Percentiles rank a stretch among this genome's conserved stretches.
These are phyloP conservation scores for Periparus ater DNA, from an alignment of 2,797 vertebrate species.

Conservation along the genomic window DNA sequence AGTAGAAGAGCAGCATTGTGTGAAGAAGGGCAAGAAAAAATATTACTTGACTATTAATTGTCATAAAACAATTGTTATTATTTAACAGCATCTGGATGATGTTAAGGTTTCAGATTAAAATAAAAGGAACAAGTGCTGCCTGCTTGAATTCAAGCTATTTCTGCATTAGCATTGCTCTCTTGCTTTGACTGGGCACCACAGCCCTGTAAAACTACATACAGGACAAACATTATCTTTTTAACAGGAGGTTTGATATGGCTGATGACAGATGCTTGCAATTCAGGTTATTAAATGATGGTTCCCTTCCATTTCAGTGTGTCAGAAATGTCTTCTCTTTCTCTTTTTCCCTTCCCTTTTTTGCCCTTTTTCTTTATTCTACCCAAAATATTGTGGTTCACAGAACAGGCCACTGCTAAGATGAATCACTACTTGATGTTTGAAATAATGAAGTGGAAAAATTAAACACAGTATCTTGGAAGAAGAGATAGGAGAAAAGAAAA, in stretches of 20 bases:
- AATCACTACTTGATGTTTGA: conserved; percentile 67
- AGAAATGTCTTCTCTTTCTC: not conserved
- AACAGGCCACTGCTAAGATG: conserved; percentile 71
- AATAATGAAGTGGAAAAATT: conserved; percentile 72
- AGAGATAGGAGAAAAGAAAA: conserved; percentile 22
- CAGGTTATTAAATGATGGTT: conserved; percentile 72
- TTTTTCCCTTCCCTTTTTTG: conserved; percentile 2
- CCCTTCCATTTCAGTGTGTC: conserved; percentile 68
- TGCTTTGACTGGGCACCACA: conserved; percentile 54
- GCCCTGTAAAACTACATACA: conserved; percentile 52
- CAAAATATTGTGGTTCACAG: conserved; percentile 74
- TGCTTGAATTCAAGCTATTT: conserved; percentile 62
- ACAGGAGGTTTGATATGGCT: conserved; percentile 68
- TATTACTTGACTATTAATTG: conserved; percentile 40
- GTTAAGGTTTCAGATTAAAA: conserved; percentile 61
- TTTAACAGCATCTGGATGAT: conserved; percentile 60
- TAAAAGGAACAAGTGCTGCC: conserved; percentile 57
- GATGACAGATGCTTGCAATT: conserved; percentile 75
- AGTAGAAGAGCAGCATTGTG: not conserved
- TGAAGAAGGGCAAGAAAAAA: not conserved
- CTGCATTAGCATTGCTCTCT: conserved; percentile 27
- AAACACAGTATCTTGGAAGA: conserved; percentile 56
- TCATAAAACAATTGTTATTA: conserved; percentile 43
- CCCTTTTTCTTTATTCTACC: conserved; percentile 56
- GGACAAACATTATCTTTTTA: conserved; percentile 64